Percentiles rank a stretch among this genome's conserved stretches.
Evolutionary conservation across 2,888 invertebrate species (phyloP).

Genomic region (Cephonodes hylas): DNA sequence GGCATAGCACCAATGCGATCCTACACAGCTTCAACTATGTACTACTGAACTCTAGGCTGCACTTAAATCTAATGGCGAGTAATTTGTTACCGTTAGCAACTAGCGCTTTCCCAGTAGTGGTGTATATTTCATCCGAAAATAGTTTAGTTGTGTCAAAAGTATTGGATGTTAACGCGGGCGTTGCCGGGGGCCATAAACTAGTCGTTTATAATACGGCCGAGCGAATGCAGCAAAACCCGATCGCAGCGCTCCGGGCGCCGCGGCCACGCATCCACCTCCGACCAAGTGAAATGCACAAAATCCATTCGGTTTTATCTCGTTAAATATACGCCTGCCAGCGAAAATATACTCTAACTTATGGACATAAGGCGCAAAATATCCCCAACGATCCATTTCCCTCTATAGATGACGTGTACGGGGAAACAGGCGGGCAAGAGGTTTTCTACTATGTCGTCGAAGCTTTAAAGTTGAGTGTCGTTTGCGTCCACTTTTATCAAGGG

Average conservation of each 20-base stretch:
- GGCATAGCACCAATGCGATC: too few relatives aligned
- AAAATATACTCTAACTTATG: slow-evolving; percentile 32
- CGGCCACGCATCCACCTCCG: slow-evolving; percentile 50
- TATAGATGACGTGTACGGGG: slow-evolving; percentile 55
- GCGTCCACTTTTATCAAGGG: slow-evolving; percentile 53
- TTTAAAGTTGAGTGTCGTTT: slow-evolving; percentile 52
- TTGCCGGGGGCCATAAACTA: slow-evolving; percentile 5
- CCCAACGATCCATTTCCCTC: slow-evolving; percentile 38
- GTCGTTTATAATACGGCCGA: slow-evolving; percentile 1
- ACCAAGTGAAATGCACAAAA: slow-evolving; percentile 75
- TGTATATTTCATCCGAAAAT: neutral
- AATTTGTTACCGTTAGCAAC: neutral
- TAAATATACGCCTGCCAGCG: slow-evolving; percentile 31
- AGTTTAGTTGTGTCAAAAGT: neutral
- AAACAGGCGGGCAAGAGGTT: slow-evolving; percentile 44
- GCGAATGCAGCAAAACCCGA: slow-evolving; percentile 10
- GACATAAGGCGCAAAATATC: slow-evolving; percentile 36
- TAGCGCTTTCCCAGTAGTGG: neutral
- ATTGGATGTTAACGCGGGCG: slow-evolving; percentile 2
- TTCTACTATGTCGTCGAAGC: slow-evolving; percentile 36
- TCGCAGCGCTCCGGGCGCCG: too few relatives aligned
- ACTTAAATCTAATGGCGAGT: too few relatives aligned
- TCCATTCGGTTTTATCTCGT: slow-evolving; percentile 76
- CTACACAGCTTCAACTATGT: too few relatives aligned
- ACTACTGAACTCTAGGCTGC: too few relatives aligned